A percentile compares a stretch with the other conserved stretches of the same genome.
These are phyloP conservation scores for Pectinophora gossypiella DNA, from an alignment of 1,140 invertebrate genomes.

Conservation along the genomic window DNA sequence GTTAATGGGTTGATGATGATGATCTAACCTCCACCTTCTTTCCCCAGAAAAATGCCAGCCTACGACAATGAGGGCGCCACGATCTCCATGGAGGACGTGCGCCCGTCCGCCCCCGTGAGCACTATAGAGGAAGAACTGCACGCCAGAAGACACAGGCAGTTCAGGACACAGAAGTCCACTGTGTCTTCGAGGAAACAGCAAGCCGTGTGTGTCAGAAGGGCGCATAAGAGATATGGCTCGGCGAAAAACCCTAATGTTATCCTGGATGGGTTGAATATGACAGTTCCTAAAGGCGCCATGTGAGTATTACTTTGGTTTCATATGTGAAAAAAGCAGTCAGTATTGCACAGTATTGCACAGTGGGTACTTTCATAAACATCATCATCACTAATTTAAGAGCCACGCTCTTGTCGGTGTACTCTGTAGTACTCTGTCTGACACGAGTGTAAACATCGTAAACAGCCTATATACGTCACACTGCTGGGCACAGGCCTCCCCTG, in stretches of 20 bases:
- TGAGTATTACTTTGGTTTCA: too few relatives aligned
- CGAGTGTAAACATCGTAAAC: too few relatives aligned
- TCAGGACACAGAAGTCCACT: conserved; percentile 82
- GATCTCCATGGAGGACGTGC: conserved; percentile 62
- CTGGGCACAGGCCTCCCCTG: too few relatives aligned
- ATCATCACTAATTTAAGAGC: too few relatives aligned
- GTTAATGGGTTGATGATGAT: too few relatives aligned
- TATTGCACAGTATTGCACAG: too few relatives aligned
- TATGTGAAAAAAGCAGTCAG: too few relatives aligned
- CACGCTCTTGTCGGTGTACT: too few relatives aligned
- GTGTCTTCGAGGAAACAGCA: conserved; percentile 83
- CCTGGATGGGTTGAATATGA: conserved; percentile 91
- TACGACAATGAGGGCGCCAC: conserved; percentile 66
- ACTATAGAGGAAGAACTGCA: conserved; percentile 46
- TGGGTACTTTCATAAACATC: too few relatives aligned
- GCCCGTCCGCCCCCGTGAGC: conserved; percentile 29
- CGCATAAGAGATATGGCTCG: conserved; percentile 90
- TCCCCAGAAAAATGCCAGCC: conserved; percentile 53
- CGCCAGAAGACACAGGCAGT: conserved; percentile 49
- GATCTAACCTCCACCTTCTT: conserved; percentile 10
- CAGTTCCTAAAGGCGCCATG: conserved; percentile 93
- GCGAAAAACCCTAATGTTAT: conserved; percentile 90
- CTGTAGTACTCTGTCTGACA: too few relatives aligned
- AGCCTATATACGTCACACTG: too few relatives aligned
- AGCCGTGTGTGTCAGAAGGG: conserved; percentile 87